phyloP scores from a whole-genome alignment of 30 jellyfish, hydroid and myxozoan species.

The Phacellophora camtschatica region DNA sequence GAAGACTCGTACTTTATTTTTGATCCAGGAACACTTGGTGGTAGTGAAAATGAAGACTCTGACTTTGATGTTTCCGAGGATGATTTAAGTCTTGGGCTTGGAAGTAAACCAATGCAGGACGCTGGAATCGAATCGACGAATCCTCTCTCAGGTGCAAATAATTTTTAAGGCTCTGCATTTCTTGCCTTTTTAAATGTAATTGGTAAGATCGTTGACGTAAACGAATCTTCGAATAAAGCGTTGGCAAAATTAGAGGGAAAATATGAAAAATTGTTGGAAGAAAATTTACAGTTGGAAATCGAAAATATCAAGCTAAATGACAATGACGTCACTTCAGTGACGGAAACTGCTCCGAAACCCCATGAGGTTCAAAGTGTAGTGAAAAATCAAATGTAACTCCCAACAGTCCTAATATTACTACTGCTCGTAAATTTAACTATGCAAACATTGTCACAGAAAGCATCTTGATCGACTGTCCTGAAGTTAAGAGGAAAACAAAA shows the following conservation, averaged over 20 bases:
- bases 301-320: no score
- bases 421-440: no score
- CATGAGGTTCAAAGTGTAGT: no score
- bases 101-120: slow-evolving; percentile 9
- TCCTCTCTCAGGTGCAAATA: slow-evolving; percentile 1
- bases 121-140: neutral
- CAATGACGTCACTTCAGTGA: no score
- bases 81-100: slow-evolving; percentile 13
- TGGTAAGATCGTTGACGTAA: neutral
- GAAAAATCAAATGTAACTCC: no score
- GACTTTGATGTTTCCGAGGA: neutral
- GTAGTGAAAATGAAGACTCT: neutral
- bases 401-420: no score
- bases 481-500: no score
- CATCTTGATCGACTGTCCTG: no score
- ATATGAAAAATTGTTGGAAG: no score
- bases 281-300: no score
- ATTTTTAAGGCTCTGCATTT: neutral
- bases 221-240: neutral
- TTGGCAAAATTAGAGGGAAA: neutral
- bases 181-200: neutral
- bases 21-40: neutral
- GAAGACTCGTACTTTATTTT: neutral
- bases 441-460: no score
- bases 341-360: no score